These are phyloP conservation scores for Sphinx pinastri DNA, from an alignment of 2,888 invertebrate species.

Conservation along the genomic window DNA sequence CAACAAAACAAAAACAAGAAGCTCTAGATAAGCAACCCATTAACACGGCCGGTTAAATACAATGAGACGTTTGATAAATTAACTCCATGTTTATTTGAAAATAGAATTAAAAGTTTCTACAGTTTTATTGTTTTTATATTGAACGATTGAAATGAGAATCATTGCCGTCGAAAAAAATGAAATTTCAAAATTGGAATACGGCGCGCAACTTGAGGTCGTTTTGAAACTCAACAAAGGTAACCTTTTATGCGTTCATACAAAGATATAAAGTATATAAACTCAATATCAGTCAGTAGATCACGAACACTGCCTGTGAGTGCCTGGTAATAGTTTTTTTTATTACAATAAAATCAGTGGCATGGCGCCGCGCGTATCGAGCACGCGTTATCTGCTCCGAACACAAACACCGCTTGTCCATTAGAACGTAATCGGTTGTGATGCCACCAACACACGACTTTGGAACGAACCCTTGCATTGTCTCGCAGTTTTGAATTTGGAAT, in stretches of 20 bases:
- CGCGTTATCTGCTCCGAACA: constrained; percentile 75
- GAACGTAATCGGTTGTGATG: constrained; percentile 82
- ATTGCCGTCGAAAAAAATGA: not conserved
- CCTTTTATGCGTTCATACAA: constrained; percentile 28
- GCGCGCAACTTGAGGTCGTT: not conserved
- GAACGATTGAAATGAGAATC: not conserved
- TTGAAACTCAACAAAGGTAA: constrained; percentile 16
- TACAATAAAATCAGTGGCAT: constrained; percentile 75
- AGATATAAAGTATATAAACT: constrained; percentile 46
- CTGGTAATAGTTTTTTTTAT: constrained; percentile 53
- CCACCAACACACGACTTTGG: constrained; percentile 77
- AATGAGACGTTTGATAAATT: constrained; percentile 67
- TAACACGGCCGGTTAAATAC: constrained; percentile 73
- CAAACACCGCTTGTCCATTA: constrained; percentile 84
- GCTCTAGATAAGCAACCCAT: constrained; percentile 68
- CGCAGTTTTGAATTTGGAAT: constrained; percentile 65
- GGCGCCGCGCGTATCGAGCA: constrained; percentile 81
- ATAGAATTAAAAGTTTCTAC: constrained; percentile 29
- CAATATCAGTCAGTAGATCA: constrained; percentile 65
- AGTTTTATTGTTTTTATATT: constrained; percentile 1
- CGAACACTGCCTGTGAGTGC: constrained; percentile 51
- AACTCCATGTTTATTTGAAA: constrained; percentile 43
- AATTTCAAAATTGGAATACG: not conserved
- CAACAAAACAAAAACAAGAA: constrained; percentile 67
- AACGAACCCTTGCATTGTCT: constrained; percentile 65